phyloP scores from a whole-genome alignment of 1,140 invertebrate species.

The Neomicropteryx cornuta region DNA sequence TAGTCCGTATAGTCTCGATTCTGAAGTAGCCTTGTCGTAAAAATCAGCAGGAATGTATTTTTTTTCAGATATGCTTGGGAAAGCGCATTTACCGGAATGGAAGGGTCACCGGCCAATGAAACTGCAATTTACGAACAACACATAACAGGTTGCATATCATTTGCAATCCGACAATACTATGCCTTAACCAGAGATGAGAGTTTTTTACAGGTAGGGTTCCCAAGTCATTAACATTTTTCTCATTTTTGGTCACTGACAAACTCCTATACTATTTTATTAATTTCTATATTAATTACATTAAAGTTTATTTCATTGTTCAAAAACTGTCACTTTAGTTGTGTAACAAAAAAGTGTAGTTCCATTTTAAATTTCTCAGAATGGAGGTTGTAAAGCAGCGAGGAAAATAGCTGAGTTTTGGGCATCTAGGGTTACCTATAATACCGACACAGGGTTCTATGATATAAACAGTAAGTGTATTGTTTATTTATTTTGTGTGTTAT shows the following conservation, averaged over 20 bases:
- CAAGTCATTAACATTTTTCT: too few relatives aligned
- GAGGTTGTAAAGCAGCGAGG: slow-evolving; percentile 39
- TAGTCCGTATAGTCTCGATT: too few relatives aligned
- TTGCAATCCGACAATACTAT: slow-evolving; percentile 38
- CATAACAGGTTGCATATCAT: slow-evolving; percentile 40
- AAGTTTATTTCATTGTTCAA: too few relatives aligned
- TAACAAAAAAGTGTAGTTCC: too few relatives aligned
- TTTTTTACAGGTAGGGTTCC: too few relatives aligned
- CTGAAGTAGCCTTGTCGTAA: too few relatives aligned
- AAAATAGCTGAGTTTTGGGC: slow-evolving; percentile 44
- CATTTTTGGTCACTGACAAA: too few relatives aligned
- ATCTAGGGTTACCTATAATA: slow-evolving; percentile 37
- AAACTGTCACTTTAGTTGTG: too few relatives aligned
- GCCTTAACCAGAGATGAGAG: slow-evolving; percentile 33
- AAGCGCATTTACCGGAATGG: slow-evolving; percentile 42
- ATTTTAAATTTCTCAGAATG: slow-evolving; percentile 29
- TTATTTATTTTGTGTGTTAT: too few relatives aligned
- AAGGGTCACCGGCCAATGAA: slow-evolving; percentile 44
- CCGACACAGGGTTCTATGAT: slow-evolving; percentile 30
- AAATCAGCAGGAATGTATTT: too few relatives aligned
- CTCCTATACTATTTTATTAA: too few relatives aligned
- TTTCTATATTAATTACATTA: too few relatives aligned
- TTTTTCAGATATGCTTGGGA: slow-evolving; percentile 40
- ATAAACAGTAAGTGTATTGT: slow-evolving; percentile 28
- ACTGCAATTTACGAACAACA: slow-evolving; percentile 42